phyloP scores from a whole-genome alignment of 2,888 invertebrate genomes.

The Mythimna vitellina region DNA sequence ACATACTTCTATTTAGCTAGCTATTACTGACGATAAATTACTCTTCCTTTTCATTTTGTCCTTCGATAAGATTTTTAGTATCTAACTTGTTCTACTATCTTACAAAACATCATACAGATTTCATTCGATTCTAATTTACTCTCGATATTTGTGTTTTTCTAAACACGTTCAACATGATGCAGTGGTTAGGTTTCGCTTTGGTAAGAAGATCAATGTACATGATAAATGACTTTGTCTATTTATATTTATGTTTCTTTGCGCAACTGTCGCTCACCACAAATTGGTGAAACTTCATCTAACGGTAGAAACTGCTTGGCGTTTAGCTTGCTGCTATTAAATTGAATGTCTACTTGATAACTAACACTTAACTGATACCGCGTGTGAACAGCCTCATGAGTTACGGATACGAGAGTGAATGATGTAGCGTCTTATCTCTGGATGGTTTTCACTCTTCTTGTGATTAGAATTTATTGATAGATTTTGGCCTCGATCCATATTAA shows the following conservation, averaged over 20 bases:
- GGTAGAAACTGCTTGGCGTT: constrained; percentile 59
- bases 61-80: too few species aligned
- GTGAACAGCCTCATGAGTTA: constrained; percentile 55
- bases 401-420: constrained; percentile 56
- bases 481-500: constrained; percentile 64
- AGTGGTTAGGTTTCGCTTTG: constrained; percentile 15
- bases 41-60: background rate
- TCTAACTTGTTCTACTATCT: background rate
- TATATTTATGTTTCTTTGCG: constrained; percentile 48
- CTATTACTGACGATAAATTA: background rate
- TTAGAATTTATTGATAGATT: constrained; percentile 63
- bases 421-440: constrained; percentile 51
- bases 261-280: constrained; percentile 64
- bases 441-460: constrained; percentile 65
- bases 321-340: constrained; percentile 60
- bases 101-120: background rate
- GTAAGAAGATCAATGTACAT: constrained; percentile 35
- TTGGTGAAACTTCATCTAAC: constrained; percentile 67
- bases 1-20: too few species aligned
- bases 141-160: constrained; percentile 24
- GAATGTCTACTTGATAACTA: constrained; percentile 60
- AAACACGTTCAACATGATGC: constrained; percentile 19
- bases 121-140: background rate
- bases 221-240: constrained; percentile 46
- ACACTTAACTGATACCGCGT: constrained; percentile 52